Percentiles rank a stretch among this genome's conserved stretches.
Evolutionary conservation across 1,140 invertebrate species (phyloP).

Genomic region (Chlorops oryzae): DNA sequence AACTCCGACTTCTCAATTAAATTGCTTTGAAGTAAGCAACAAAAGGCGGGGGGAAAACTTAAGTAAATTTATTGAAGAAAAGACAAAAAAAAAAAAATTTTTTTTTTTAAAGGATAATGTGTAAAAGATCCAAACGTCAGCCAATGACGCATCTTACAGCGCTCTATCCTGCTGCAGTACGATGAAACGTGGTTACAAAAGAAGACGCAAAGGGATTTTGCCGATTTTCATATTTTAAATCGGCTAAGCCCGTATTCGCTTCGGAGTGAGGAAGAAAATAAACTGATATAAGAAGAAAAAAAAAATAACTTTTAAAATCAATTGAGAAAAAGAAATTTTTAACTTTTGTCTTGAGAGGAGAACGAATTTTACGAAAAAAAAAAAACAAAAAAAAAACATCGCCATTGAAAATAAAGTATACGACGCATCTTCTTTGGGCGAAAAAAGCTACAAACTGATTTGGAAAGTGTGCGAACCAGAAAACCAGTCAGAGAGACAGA

Average conservation of each 20-base stretch:
- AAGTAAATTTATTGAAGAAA: no score
- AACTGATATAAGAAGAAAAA: not conserved
- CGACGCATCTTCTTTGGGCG: no score
- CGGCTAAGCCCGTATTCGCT: not conserved
- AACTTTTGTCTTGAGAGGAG: not conserved
- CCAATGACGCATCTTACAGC: no score
- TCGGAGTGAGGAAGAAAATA: not conserved
- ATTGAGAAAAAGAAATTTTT: not conserved
- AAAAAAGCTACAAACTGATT: not conserved
- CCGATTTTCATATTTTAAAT: conserved; percentile 6
- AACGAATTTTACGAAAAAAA: not conserved
- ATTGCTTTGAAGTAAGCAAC: no score
- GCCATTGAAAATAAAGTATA: no score
- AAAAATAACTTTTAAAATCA: not conserved
- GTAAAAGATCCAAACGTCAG: no score
- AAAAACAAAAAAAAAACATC: not conserved
- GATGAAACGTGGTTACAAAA: conserved; percentile 20
- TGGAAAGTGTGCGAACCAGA: not conserved
- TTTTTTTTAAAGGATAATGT: no score
- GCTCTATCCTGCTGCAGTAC: no score
- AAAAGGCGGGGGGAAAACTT: no score
- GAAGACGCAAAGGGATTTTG: conserved; percentile 18
- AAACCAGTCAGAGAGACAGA: not conserved
- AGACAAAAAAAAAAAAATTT: no score
- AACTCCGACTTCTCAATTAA: no score